phyloP scores from a whole-genome alignment of 2,113 vertebrate genomes.

The Gracilinanus agilis region DNA sequence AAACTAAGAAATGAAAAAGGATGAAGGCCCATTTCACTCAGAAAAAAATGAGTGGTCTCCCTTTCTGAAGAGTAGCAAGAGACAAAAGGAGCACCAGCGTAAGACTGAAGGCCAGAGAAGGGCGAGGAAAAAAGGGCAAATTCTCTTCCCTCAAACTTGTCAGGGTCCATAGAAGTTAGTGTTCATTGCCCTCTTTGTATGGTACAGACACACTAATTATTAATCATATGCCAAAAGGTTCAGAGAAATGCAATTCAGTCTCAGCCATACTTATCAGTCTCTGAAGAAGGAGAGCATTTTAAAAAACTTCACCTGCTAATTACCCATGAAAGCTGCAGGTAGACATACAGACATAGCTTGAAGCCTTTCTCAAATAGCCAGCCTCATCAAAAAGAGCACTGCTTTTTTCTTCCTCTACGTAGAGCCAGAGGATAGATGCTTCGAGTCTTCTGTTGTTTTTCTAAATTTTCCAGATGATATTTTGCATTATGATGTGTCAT shows the following conservation, averaged over 20 bases:
- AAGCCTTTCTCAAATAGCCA: slow-evolving; percentile 47
- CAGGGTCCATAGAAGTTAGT: slow-evolving; percentile 53
- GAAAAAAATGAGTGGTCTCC: neutral
- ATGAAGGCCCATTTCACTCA: slow-evolving; percentile 32
- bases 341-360: slow-evolving; percentile 45
- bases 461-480: slow-evolving; percentile 85
- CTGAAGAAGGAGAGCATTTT: slow-evolving; percentile 41
- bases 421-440: slow-evolving; percentile 58
- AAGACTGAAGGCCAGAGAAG: neutral
- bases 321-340: slow-evolving; percentile 60
- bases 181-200: slow-evolving; percentile 63
- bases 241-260: slow-evolving; percentile 71
- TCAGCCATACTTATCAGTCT: slow-evolving; percentile 66
- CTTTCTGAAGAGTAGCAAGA: slow-evolving; percentile 16
- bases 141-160: slow-evolving; percentile 42
- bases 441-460: slow-evolving; percentile 61
- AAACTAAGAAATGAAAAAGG: slow-evolving; percentile 33
- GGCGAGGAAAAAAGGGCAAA: neutral
- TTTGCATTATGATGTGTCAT: slow-evolving; percentile 83
- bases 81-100: slow-evolving; percentile 12
- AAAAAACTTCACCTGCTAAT: slow-evolving; percentile 62
- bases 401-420: slow-evolving; percentile 47
- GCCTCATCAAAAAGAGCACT: slow-evolving; percentile 43
- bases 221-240: slow-evolving; percentile 73
- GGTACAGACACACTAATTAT: slow-evolving; percentile 70